Evolutionary conservation across 2,113 vertebrate species (phyloP).

Genomic region (Rattus rattus): DNA sequence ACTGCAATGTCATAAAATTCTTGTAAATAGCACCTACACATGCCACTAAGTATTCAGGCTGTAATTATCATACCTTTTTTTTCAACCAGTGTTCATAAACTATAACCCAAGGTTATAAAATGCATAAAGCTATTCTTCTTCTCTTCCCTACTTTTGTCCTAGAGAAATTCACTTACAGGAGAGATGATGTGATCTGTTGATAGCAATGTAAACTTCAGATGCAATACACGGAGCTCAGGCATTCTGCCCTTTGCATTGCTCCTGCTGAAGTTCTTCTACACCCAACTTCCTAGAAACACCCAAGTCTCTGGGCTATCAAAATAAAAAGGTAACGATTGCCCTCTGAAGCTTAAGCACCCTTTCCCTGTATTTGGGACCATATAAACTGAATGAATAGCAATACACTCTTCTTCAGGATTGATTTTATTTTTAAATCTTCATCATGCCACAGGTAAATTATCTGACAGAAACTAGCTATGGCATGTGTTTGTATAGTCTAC

Average conservation of each 20-base stretch:
- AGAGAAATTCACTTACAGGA: slow-evolving; percentile 63
- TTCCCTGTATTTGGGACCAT: neutral
- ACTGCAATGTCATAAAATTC: slow-evolving; percentile 73
- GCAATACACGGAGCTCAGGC: neutral
- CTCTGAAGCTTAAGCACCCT: neutral
- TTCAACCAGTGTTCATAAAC: slow-evolving; percentile 62
- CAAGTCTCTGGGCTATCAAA: slow-evolving; percentile 18
- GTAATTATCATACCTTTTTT: slow-evolving; percentile 21
- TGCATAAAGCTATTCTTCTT: slow-evolving; percentile 2
- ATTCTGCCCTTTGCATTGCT: neutral
- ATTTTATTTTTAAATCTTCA: slow-evolving; percentile 70
- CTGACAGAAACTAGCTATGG: slow-evolving; percentile 55
- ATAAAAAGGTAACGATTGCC: neutral
- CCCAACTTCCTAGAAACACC: neutral
- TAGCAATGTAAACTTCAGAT: slow-evolving; percentile 39
- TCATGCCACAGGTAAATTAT: slow-evolving; percentile 57
- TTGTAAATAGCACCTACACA: slow-evolving; percentile 55
- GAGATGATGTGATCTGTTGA: slow-evolving; percentile 36
- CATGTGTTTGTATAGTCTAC: slow-evolving; percentile 55
- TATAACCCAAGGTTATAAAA: slow-evolving; percentile 47
- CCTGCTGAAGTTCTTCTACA: neutral
- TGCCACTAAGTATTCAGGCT: slow-evolving; percentile 43
- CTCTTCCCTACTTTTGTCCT: slow-evolving; percentile 45
- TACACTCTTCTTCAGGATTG: slow-evolving; percentile 26
- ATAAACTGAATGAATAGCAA: neutral